Evolutionary conservation across 1,140 invertebrate species (phyloP), one percentile per base, ranked within the genome.

Genomic region (Matsumurasca onukii): DNA sequence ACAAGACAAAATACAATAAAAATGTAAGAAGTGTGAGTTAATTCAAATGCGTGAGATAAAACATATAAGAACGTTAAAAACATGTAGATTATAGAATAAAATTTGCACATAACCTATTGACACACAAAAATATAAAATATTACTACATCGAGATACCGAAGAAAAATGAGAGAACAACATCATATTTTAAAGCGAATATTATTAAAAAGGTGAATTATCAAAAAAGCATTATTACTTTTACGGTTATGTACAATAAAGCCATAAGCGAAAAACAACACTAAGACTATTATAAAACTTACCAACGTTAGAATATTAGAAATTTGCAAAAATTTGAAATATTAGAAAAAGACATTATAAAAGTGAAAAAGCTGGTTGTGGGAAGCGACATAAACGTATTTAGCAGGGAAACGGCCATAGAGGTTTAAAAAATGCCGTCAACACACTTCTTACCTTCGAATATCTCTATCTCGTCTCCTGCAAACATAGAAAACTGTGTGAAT

Each of bases 231-330:
- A 59, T 27, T 59, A 59, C 55, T 22, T 27, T 27, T 59, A 59
- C 55, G 22, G 25, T 59, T 59, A 59, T 59, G 30, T 59, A 59
- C 55, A 59, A 59, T 22, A 59, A n/a, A 59, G 55, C 55, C 24
- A 59, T 5, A 59, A 59, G 55, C 55, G 55, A 59, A 59, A 59
- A 59, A 59, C 55, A 59, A 59, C 55, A 59, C 55, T 59, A 59
- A 59, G 5, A 59, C 55, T 59, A 59, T 59, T 59, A n/a, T n/a
- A 12, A 27, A 59, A 59, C 55, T 59, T 59, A 59, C 55, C 55
- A 59, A 59, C 30, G 25, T 59, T 59, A 59, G n/a, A 27, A 59
- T 9, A 27, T 25, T 3, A 27, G 30, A 59, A 59, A 29, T 59
- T 59, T 59, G 55, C 55, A 59, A 5, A 20, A 51, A 22, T 59